phyloP scores from a whole-genome alignment of 23 tunicate genomes.

The Clavelina lepadiformis region DNA sequence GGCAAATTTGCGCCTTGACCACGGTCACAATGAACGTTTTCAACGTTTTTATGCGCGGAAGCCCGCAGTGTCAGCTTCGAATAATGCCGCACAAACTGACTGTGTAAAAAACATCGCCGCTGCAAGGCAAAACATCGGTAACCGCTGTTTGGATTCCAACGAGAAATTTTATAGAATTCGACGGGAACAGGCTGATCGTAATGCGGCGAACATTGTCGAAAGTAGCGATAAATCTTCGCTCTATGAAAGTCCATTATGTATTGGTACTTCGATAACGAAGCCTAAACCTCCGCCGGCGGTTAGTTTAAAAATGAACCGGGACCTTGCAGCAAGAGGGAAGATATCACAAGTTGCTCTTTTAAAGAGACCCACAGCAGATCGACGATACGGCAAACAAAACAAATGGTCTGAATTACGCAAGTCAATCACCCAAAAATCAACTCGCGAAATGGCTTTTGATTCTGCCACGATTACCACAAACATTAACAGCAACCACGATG shows the following conservation, averaged over 20 bases:
- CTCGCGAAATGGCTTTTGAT: constrained; percentile 10
- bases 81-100: no score
- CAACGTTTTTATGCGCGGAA: no score
- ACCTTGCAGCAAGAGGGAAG: background rate
- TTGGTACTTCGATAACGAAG: constrained; percentile 23
- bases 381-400: no score
- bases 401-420: constrained; percentile 2
- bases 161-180: constrained; percentile 14
- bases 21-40: no score
- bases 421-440: background rate
- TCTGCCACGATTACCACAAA: constrained; percentile 7
- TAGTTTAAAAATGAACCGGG: constrained; percentile 20
- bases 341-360: background rate
- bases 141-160: no score
- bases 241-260: constrained; percentile 4
- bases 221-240: background rate
- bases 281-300: constrained; percentile 41
- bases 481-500: constrained; percentile 10
- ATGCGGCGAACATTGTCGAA: background rate
- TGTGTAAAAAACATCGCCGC: no score
- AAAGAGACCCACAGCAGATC: constrained; percentile 1
- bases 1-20: no score
- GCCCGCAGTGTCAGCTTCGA: no score
- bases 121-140: no score
- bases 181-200: constrained; percentile 10